Percentiles rank a stretch among this genome's conserved stretches.
phyloP scores from a whole-genome alignment of 2,797 vertebrate genomes.

The Siniperca undulata region DNA sequence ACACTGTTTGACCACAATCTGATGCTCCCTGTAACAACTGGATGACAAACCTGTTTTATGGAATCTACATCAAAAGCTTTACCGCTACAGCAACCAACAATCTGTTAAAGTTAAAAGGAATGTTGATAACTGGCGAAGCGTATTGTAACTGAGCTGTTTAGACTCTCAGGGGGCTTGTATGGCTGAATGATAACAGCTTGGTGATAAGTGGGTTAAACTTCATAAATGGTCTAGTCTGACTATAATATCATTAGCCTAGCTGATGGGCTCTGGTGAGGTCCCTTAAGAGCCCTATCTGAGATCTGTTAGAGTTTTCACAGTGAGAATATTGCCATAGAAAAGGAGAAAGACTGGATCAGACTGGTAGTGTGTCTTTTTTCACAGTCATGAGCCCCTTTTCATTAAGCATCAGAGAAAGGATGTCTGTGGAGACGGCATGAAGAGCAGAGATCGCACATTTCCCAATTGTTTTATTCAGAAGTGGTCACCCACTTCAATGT shows the following conservation, averaged over 20 bases:
- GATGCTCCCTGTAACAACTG: not conserved
- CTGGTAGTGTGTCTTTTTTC: not conserved
- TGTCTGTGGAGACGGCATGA: not conserved
- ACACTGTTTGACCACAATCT: not conserved
- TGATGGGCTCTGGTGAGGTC: slow-evolving; percentile 41
- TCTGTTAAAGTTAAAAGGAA: not conserved
- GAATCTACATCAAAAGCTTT: not conserved
- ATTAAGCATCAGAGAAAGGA: not conserved
- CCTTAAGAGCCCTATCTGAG: slow-evolving; percentile 32
- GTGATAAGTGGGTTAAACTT: slow-evolving; percentile 52
- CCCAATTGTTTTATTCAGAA: not conserved
- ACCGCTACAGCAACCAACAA: not conserved
- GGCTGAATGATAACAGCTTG: slow-evolving; percentile 33
- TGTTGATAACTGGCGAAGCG: slow-evolving; percentile 16
- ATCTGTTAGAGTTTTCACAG: slow-evolving; percentile 28
- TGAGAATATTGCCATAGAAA: slow-evolving; percentile 34
- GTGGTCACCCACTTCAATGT: not conserved
- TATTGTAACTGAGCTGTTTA: slow-evolving; percentile 37
- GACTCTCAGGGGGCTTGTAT: slow-evolving; percentile 14
- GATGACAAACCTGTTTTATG: not conserved
- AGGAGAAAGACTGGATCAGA: not conserved
- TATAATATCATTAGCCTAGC: slow-evolving; percentile 47
- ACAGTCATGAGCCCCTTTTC: not conserved
- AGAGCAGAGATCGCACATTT: slow-evolving; percentile 6
- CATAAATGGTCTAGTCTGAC: slow-evolving; percentile 46